Conservation (phyloP, 1,140 invertebrate species). For the Philopotamus ludificatus region DNA sequence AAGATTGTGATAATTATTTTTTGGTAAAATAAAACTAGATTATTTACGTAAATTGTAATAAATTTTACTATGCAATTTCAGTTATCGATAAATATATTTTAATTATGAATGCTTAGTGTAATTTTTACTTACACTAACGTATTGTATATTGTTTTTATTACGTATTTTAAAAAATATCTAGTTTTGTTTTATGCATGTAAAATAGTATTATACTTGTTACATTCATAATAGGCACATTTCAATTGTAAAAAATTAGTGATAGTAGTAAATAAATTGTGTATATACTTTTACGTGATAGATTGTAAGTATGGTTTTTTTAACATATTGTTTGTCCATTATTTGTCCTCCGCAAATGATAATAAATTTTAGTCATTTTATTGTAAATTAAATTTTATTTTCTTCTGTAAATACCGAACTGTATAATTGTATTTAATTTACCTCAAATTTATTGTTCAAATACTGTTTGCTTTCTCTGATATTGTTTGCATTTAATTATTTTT, state of each 20-base stretch:
- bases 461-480: no score
- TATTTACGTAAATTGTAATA: conserved; percentile 22
- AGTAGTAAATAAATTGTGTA: conserved; percentile 14
- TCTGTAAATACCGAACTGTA: no score
- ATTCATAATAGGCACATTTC: conserved; percentile 24
- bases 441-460: no score
- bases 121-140: conserved; percentile 4
- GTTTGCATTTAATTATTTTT: no score
- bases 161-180: conserved; percentile 4
- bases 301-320: no score
- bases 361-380: conserved; percentile 19
- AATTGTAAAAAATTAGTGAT: conserved; percentile 18
- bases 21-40: conserved; percentile 30
- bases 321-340: no score
- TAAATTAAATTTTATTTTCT: no score
- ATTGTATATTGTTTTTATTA: background rate
- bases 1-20: conserved; percentile 43
- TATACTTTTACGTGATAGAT: conserved; percentile 6
- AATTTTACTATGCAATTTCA: background rate
- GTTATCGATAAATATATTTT: background rate
- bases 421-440: no score
- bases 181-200: conserved; percentile 3
- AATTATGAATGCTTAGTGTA: background rate
- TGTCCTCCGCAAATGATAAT: conserved; percentile 12
- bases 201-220: conserved; percentile 26